Conservation (phyloP, 2,797 vertebrate species). For the Myiotriccus ornatus region DNA sequence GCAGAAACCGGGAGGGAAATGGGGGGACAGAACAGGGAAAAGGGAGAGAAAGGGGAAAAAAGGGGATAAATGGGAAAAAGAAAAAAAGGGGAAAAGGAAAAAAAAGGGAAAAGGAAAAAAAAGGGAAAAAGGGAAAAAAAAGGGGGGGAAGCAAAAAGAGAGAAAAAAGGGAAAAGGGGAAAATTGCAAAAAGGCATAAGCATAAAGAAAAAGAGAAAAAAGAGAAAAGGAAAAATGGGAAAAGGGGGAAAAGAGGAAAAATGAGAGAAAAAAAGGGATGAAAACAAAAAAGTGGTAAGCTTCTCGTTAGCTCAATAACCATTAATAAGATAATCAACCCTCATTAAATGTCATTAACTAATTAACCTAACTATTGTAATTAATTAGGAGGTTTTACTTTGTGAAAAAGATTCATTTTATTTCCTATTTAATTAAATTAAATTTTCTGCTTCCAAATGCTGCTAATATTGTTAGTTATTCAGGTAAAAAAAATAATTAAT, state of each 20-base stretch:
- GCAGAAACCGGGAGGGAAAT: too few relatives aligned
- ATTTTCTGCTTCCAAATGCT: too few relatives aligned
- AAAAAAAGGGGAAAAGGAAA: too few relatives aligned
- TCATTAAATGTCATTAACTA: neutral
- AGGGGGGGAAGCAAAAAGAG: neutral
- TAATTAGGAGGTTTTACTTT: neutral
- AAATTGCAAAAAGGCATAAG: neutral
- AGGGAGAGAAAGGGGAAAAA: too few relatives aligned
- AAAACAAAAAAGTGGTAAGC: too few relatives aligned
- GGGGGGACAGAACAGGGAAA: neutral
- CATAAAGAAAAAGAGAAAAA: neutral
- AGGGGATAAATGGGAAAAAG: too few relatives aligned
- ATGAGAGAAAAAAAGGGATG: neutral
- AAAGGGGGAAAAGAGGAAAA: neutral
- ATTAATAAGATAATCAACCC: neutral
- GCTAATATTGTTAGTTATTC: too few relatives aligned
- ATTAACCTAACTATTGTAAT: too few relatives aligned
- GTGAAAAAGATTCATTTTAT: too few relatives aligned
- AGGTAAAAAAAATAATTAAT: too few relatives aligned
- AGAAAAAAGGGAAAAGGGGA: neutral
- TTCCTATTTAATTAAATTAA: too few relatives aligned
- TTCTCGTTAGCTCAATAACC: neutral
- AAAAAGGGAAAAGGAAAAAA: neutral
- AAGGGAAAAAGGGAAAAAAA: fast-evolving
- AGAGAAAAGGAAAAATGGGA: too few relatives aligned